Evolutionary conservation across 2,888 invertebrate species (phyloP).

Genomic region (Cryptocheilus praepositus): DNA sequence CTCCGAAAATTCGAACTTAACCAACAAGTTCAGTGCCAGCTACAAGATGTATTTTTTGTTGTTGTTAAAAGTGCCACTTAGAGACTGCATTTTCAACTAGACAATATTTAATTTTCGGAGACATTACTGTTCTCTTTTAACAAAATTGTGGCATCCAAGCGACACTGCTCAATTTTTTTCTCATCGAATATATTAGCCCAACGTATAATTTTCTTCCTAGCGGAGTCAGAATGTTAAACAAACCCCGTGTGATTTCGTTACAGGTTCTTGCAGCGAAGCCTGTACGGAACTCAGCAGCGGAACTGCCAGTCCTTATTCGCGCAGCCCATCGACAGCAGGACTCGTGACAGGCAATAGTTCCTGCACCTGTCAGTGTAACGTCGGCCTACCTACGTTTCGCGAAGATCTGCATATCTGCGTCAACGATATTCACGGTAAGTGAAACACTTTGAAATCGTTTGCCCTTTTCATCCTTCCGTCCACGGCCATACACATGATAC

Average conservation of each 20-base stretch:
- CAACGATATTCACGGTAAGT: conserved; percentile 88
- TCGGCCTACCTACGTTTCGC: conserved; percentile 85
- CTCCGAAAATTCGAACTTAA: background rate
- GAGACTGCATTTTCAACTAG: no score
- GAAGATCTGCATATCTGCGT: conserved; percentile 91
- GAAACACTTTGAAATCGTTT: background rate
- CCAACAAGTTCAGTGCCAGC: no score
- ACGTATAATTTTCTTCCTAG: background rate
- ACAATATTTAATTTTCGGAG: no score
- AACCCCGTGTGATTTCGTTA: background rate
- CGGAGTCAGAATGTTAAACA: background rate
- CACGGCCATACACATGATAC: no score
- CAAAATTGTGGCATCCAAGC: no score
- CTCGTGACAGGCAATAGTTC: conserved; percentile 70
- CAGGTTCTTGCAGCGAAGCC: conserved; percentile 77
- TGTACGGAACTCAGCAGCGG: conserved; percentile 83
- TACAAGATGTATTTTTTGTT: no score
- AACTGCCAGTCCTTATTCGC: conserved; percentile 77
- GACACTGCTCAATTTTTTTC: no score
- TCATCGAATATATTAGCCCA: no score
- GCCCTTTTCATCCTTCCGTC: background rate
- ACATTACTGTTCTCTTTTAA: no score
- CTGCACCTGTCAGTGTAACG: conserved; percentile 88
- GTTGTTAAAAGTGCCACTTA: no score
- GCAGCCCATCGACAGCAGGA: conserved; percentile 74